A percentile compares a stretch with the other conserved stretches of the same genome.
These are phyloP conservation scores for Nephrotoma guestfalica DNA, from an alignment of 2,888 invertebrate genomes.

Conservation along the genomic window DNA sequence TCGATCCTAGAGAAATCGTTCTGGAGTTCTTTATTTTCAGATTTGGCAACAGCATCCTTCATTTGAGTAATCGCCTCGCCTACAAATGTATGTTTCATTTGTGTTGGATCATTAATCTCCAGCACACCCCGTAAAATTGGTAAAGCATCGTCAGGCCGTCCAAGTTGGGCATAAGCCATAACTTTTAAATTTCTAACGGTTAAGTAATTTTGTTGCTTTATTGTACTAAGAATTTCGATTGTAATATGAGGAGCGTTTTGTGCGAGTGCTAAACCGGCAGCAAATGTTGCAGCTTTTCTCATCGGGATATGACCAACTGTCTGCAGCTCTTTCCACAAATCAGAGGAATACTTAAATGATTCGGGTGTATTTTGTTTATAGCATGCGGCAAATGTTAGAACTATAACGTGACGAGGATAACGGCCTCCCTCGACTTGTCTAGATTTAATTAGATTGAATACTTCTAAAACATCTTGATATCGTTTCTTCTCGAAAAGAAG, in stretches of 20 bases:
- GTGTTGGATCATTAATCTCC: slow-evolving; percentile 38
- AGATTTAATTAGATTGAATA: slow-evolving; percentile 44
- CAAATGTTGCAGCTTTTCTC: slow-evolving; percentile 45
- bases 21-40: slow-evolving; percentile 36
- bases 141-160: slow-evolving; percentile 47
- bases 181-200: slow-evolving; percentile 56
- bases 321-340: slow-evolving; percentile 44
- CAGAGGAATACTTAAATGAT: slow-evolving; percentile 45
- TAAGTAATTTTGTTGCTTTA: slow-evolving; percentile 44
- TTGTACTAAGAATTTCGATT: slow-evolving; percentile 45
- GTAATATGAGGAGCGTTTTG: slow-evolving; percentile 52
- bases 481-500: slow-evolving; percentile 50
- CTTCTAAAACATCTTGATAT: slow-evolving; percentile 49
- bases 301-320: slow-evolving; percentile 41
- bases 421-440: slow-evolving; percentile 46
- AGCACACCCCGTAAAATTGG: slow-evolving; percentile 41
- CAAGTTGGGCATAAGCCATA: slow-evolving; percentile 41
- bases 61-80: slow-evolving; percentile 43
- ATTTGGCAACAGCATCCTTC: slow-evolving; percentile 33
- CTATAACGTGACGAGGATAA: slow-evolving; percentile 51
- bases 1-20: slow-evolving; percentile 41
- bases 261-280: slow-evolving; percentile 49
- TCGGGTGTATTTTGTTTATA: slow-evolving; percentile 62
- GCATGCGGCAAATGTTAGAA: slow-evolving; percentile 53
- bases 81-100: slow-evolving; percentile 43